A percentile compares a stretch with the other conserved stretches of the same genome.
phyloP scores from a whole-genome alignment of 2,797 vertebrate genomes.

The Trematocara caparti region DNA sequence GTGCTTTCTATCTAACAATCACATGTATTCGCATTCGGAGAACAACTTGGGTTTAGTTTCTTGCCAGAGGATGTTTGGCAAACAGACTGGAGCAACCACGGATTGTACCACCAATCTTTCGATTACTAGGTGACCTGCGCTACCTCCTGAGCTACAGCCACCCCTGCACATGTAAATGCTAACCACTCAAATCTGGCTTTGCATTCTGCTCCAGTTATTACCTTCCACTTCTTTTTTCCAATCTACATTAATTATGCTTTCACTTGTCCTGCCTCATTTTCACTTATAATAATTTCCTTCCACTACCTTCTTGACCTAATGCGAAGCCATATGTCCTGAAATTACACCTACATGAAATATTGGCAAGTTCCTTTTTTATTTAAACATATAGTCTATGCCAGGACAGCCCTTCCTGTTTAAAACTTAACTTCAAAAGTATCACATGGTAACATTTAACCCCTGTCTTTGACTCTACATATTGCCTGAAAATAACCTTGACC shows the following conservation, averaged over 20 bases:
- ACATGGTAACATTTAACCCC: neutral
- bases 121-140: neutral
- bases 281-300: neutral
- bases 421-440: neutral
- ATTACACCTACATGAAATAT: neutral
- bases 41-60: neutral
- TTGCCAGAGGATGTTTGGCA: neutral
- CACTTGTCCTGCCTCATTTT: neutral
- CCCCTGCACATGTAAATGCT: neutral
- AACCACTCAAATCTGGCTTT: neutral
- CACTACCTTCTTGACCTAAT: neutral
- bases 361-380: neutral
- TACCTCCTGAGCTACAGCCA: neutral
- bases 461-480: neutral
- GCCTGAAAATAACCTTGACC: neutral
- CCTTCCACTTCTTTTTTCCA: neutral
- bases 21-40: fast-evolving
- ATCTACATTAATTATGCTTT: neutral
- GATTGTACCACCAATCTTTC: fast-evolving
- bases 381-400: neutral
- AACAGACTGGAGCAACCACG: neutral
- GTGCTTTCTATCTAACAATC: neutral
- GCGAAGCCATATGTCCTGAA: neutral
- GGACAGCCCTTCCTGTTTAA: neutral
- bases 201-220: neutral